These are phyloP conservation scores for Chaenogobius annularis DNA, from an alignment of 2,113 vertebrate genomes.

Conservation along the genomic window DNA sequence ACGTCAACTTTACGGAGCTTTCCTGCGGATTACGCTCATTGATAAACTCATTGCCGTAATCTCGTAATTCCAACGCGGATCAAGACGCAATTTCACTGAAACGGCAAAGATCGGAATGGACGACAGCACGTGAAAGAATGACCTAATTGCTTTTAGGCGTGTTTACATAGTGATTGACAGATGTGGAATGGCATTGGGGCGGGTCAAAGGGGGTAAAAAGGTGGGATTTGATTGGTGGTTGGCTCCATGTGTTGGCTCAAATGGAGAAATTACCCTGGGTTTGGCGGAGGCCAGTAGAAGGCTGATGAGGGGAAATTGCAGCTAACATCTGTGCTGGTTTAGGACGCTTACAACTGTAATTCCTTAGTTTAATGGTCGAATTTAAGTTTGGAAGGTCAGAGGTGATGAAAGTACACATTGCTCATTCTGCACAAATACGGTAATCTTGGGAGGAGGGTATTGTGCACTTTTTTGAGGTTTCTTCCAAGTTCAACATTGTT, in stretches of 20 bases:
- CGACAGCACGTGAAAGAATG: conserved; percentile 58
- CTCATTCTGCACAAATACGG: not conserved
- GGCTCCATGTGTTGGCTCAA: conserved; percentile 45
- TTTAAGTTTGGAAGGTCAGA: not conserved
- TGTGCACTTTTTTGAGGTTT: not conserved
- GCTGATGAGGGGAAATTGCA: conserved; percentile 67
- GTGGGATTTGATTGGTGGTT: conserved; percentile 49
- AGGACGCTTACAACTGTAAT: conserved; percentile 39
- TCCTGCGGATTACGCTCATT: conserved; percentile 33
- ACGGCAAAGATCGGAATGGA: conserved; percentile 44
- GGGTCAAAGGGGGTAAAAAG: conserved; percentile 6
- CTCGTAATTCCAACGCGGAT: conserved; percentile 40
- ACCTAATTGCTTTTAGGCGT: conserved; percentile 52
- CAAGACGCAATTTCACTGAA: conserved; percentile 28
- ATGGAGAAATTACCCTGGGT: conserved; percentile 59
- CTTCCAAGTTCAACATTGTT: not conserved
- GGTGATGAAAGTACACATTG: not conserved
- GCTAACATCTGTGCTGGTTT: conserved; percentile 69
- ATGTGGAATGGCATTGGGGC: conserved; percentile 5
- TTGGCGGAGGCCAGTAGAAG: conserved; percentile 48
- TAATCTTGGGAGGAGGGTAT: not conserved
- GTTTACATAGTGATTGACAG: conserved; percentile 60
- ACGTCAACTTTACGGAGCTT: conserved; percentile 20
- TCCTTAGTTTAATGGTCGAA: conserved; percentile 21
- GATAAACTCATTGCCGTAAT: conserved; percentile 51